phyloP scores from a whole-genome alignment of 2,113 vertebrate genomes.

The Ailurus styani region DNA sequence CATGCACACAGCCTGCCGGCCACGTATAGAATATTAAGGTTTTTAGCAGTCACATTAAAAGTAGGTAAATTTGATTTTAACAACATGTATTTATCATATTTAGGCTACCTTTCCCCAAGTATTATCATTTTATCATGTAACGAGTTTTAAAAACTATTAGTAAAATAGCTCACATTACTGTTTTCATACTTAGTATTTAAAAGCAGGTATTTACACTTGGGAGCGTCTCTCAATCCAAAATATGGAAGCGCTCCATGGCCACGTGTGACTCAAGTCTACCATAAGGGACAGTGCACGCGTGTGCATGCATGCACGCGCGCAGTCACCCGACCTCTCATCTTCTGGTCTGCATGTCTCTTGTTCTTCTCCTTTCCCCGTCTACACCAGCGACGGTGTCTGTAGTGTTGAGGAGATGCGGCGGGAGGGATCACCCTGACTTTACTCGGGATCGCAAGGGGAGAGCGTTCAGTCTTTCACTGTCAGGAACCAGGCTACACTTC shows the following conservation, averaged over 20 bases:
- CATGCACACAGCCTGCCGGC: background rate
- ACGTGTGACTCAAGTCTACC: fast-evolving
- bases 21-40: background rate
- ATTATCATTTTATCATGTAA: background rate
- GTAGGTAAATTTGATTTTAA: background rate
- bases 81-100: background rate
- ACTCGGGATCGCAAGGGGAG: fast-evolving
- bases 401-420: too few species aligned
- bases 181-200: background rate
- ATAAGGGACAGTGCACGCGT: fast-evolving
- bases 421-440: fast-evolving
- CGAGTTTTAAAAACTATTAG: background rate
- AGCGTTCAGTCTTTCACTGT: background rate
- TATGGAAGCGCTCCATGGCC: background rate
- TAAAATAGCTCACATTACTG: background rate
- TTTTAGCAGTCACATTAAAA: background rate
- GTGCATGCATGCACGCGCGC: fast-evolving
- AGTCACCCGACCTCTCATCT: background rate
- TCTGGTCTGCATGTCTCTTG: background rate
- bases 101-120: background rate
- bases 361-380: background rate
- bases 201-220: too few species aligned
- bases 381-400: fast-evolving
- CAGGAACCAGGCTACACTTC: fast-evolving
- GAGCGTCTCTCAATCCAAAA: background rate